A percentile compares a stretch with the other conserved stretches of the same genome.
phyloP scores from a whole-genome alignment of 2,113 vertebrate genomes.

The Poeciliopsis turrubarensis region DNA sequence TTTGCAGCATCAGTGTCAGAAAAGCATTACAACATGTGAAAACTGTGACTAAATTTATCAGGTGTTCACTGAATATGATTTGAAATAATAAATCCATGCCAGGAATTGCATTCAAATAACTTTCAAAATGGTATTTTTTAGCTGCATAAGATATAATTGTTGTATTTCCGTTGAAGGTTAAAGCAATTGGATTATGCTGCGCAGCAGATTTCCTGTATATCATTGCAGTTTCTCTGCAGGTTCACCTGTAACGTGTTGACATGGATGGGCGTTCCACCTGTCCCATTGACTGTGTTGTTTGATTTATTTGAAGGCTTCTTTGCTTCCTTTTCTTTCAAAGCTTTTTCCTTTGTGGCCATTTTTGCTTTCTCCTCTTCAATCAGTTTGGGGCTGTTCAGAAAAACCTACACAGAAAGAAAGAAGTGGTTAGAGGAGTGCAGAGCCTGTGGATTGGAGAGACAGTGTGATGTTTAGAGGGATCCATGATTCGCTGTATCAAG shows the following conservation, averaged over 20 bases:
- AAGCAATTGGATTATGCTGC: background rate
- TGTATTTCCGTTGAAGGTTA: background rate
- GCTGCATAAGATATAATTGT: background rate
- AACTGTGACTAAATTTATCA: no score
- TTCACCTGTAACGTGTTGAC: constrained; percentile 94
- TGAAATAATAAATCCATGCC: no score
- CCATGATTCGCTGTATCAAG: no score
- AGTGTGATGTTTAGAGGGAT: no score
- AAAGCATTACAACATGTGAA: background rate
- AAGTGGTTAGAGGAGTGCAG: background rate
- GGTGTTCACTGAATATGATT: no score
- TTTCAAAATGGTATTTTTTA: no score
- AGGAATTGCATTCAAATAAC: no score
- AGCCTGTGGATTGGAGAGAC: no score
- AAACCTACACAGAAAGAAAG: constrained; percentile 71
- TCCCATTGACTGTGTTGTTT: constrained; percentile 90
- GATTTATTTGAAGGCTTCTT: constrained; percentile 87
- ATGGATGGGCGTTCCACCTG: constrained; percentile 90
- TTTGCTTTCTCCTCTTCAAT: constrained; percentile 92
- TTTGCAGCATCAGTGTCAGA: background rate
- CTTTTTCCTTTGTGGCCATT: constrained; percentile 90
- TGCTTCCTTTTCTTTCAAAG: constrained; percentile 84
- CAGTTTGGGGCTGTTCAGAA: constrained; percentile 91
- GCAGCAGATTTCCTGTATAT: background rate
- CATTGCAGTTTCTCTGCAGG: background rate